Percentiles rank a stretch among this genome's conserved stretches.
Evolutionary conservation across 1,140 invertebrate species (phyloP).

Genomic region (Conus betulinus): DNA sequence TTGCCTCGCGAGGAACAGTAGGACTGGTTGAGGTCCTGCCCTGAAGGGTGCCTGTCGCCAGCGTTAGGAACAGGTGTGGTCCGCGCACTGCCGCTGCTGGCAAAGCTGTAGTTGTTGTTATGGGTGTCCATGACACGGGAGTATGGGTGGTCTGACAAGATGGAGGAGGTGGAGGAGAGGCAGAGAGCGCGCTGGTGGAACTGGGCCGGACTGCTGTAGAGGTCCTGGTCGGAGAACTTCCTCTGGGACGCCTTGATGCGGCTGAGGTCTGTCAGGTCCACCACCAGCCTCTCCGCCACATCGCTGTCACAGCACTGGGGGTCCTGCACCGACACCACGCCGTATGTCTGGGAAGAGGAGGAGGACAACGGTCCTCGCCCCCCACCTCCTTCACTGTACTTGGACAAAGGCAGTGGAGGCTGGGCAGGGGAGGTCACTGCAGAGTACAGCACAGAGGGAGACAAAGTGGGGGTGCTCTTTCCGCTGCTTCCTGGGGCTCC

Average conservation of each 20-base stretch:
- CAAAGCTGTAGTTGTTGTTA: conserved; percentile 23
- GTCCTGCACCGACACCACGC: conserved; percentile 34
- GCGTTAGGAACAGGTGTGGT: neutral
- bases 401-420: neutral
- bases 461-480: neutral
- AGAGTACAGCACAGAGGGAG: neutral
- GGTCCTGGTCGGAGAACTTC: conserved; percentile 49
- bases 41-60: neutral
- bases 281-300: neutral
- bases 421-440: neutral
- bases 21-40: neutral
- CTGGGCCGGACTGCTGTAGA: conserved; percentile 43
- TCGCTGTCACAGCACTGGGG: conserved; percentile 21
- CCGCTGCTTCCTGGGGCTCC: neutral
- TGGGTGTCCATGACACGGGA: conserved; percentile 31
- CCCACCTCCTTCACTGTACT: neutral
- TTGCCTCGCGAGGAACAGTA: conserved; percentile 27
- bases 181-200: conserved; percentile 28
- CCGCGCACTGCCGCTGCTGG: conserved; percentile 8
- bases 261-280: conserved; percentile 19
- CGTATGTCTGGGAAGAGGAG: conserved; percentile 24
- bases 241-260: conserved; percentile 15
- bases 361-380: neutral
- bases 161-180: conserved; percentile 33
- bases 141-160: conserved; percentile 39